A percentile compares a stretch with the other conserved stretches of the same genome.
These are phyloP conservation scores for Drosophila santomea DNA, from an alignment of 1,140 invertebrate species.

Conservation along the genomic window DNA sequence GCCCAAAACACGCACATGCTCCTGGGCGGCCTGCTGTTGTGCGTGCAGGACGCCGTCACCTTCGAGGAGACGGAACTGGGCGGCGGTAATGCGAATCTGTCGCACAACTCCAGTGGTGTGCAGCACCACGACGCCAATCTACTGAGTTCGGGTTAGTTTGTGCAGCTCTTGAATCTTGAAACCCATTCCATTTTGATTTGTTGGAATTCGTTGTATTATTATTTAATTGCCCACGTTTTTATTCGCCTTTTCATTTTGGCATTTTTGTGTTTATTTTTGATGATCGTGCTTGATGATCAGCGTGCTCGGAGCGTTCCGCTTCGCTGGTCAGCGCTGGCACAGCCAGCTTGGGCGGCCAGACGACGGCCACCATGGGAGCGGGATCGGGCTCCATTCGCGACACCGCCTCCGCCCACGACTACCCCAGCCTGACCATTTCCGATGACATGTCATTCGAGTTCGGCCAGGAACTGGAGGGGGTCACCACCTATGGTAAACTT, in stretches of 20 bases:
- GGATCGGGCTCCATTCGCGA: slow-evolving; percentile 63
- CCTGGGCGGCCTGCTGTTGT: slow-evolving; percentile 91
- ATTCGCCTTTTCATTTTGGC: slow-evolving; percentile 45
- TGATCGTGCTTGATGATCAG: slow-evolving; percentile 34
- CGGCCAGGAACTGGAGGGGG: slow-evolving; percentile 74
- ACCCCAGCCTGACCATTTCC: slow-evolving; percentile 80
- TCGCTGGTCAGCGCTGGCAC: slow-evolving; percentile 78
- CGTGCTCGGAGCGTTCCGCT: slow-evolving; percentile 82
- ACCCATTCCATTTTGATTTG: slow-evolving; percentile 31
- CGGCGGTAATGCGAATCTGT: slow-evolving; percentile 79
- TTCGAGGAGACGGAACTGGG: slow-evolving; percentile 89
- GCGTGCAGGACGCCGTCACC: slow-evolving; percentile 92
- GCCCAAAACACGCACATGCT: slow-evolving; percentile 96
- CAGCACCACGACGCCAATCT: slow-evolving; percentile 88
- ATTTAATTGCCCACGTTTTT: slow-evolving; percentile 33
- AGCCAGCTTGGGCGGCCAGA: slow-evolving; percentile 76
- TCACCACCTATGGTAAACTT: slow-evolving; percentile 78
- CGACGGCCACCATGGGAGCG: slow-evolving; percentile 58
- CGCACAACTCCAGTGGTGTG: slow-evolving; percentile 84
- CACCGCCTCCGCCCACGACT: slow-evolving; percentile 76
- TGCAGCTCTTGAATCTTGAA: not conserved
- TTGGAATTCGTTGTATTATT: slow-evolving; percentile 36
- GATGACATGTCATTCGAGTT: slow-evolving; percentile 84
- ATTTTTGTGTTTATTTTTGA: slow-evolving; percentile 15
- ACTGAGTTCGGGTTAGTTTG: slow-evolving; percentile 89